Evolutionary conservation across 2,797 vertebrate species (phyloP).

Genomic region (Crenuchus spilurus): DNA sequence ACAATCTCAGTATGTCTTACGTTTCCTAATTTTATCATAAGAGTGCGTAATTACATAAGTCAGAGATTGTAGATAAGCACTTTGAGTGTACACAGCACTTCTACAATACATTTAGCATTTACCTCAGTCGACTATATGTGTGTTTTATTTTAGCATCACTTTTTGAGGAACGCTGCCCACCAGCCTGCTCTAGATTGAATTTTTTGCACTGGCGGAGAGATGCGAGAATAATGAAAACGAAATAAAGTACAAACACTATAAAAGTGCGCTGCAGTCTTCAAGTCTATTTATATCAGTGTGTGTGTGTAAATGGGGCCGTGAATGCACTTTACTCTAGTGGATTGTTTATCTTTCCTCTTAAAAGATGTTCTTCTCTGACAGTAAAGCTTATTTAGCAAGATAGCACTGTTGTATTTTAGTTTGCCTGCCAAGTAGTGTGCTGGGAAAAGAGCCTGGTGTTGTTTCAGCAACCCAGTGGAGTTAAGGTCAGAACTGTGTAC

Average conservation of each 20-base stretch:
- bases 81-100: no score
- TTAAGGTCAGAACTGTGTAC: slow-evolving; percentile 8
- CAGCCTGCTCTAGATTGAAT: no score
- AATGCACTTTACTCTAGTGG: slow-evolving; percentile 30
- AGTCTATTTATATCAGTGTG: slow-evolving; percentile 14
- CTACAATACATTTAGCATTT: no score
- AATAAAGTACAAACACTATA: not conserved
- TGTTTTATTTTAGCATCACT: no score
- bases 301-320: slow-evolving; percentile 9
- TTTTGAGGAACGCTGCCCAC: no score
- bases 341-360: slow-evolving; percentile 30
- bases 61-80: no score
- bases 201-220: not conserved
- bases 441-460: slow-evolving; percentile 32
- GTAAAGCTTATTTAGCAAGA: slow-evolving; percentile 38
- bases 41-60: no score
- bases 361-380: slow-evolving; percentile 21
- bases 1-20: no score
- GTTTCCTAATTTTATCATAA: no score
- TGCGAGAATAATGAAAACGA: not conserved
- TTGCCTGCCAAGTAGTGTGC: slow-evolving; percentile 22
- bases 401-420: slow-evolving; percentile 13
- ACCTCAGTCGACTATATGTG: no score
- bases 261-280: not conserved
- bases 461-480: not conserved